Evolutionary conservation across 2,113 vertebrate genomes (phyloP), one percentile per base, ranked within the genome.

Genomic region (Anser cygnoides): DNA sequence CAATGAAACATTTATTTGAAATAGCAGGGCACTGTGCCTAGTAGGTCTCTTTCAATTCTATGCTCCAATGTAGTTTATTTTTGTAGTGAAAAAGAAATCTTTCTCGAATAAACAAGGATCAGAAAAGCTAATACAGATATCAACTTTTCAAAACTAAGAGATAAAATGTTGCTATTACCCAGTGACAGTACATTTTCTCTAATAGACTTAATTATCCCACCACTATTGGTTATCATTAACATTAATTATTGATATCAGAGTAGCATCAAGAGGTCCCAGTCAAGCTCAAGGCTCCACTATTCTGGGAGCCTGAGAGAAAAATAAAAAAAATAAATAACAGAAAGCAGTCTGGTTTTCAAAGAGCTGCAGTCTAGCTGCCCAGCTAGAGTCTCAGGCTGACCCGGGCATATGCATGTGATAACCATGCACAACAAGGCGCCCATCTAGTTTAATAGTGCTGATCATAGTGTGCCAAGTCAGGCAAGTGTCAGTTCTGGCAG

Each of bases 171-270:
- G 15, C 26, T 78, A 59, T 80, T 94, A 87, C 37, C 31, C 71
- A 55, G 26, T 66, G 67, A 78, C 31, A 80, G 49, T 50, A 77
- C 46, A 59, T 94, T 96, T 93, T 74, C 58, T 83, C 52, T 85
- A 93, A 50, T 39, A 93, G 39, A 91, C 17, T 79, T 87, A 95
- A 96, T 95, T 80, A 94, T 93, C 28, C 59, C 44, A 87, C 93
- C 91, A 80, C 12, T 80, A 57, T 28, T 75, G 35, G 11, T 84
- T 91, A 71, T 50, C 39, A 61, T 84, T 88, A 89, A 68, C 81
- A 88, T 93, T 77, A 95, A 78, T 84, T 96, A 92, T 96, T 97
- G 54, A 95, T 89, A 89, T 46, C 29, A 66, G 75, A 58, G 49
- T 41, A 68, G 16, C n/a, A 89, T 86, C 37, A 72, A 76, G 74